phyloP scores from a whole-genome alignment of 2,797 vertebrate species.

The Loris lydekkerianus region DNA sequence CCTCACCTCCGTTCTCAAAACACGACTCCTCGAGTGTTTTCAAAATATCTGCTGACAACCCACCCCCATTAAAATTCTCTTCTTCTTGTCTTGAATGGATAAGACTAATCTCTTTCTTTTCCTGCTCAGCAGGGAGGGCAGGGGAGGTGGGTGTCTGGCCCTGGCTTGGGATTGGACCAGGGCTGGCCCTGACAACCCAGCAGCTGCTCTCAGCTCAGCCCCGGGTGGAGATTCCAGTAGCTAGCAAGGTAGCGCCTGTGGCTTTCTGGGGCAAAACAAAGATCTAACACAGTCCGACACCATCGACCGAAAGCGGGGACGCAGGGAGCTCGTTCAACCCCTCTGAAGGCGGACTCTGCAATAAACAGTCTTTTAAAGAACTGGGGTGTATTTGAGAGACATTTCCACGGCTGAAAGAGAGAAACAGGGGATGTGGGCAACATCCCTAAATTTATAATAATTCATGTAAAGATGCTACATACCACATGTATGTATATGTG shows the following conservation, averaged over 20 bases:
- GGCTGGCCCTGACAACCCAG: neutral
- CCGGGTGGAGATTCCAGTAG: conserved; percentile 51
- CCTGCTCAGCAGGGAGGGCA: neutral
- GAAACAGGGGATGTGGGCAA: neutral
- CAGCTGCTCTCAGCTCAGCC: neutral
- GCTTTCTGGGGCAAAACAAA: conserved; percentile 54
- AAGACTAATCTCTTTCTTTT: neutral
- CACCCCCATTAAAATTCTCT: neutral
- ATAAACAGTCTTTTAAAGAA: conserved; percentile 48
- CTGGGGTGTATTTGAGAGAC: conserved; percentile 27
- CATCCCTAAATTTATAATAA: conserved; percentile 59
- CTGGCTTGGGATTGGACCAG: conserved; percentile 66
- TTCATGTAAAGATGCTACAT: conserved; percentile 73
- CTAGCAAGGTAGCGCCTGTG: neutral
- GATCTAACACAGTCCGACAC: neutral
- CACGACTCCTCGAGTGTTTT: neutral
- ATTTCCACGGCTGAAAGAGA: conserved; percentile 39
- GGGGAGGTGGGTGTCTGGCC: conserved; percentile 70
- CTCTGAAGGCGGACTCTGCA: neutral
- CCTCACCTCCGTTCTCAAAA: neutral
- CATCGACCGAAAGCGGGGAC: neutral
- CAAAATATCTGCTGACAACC: neutral
- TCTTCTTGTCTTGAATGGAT: neutral
- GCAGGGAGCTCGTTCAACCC: neutral
- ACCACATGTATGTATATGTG: conserved; percentile 75